Evolutionary conservation across 2,888 invertebrate genomes (phyloP).

Genomic region (Apodemia duryi): DNA sequence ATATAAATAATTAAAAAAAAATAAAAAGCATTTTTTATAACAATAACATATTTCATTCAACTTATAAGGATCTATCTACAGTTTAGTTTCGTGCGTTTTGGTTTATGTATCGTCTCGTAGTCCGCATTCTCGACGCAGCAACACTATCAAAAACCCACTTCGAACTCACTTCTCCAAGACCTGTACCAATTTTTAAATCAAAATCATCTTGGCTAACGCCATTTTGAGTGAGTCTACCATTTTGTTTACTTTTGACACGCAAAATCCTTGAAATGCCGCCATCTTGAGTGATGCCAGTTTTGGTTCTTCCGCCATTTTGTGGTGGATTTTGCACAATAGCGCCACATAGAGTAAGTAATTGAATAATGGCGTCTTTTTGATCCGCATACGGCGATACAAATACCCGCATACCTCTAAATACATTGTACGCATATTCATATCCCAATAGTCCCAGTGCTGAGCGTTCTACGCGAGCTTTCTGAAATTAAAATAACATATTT

Average conservation of each 20-base stretch:
- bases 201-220: slow-evolving; percentile 30
- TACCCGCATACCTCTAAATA: slow-evolving; percentile 56
- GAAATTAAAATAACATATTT: slow-evolving; percentile 31
- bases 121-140: slow-evolving; percentile 53
- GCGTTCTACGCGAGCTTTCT: slow-evolving; percentile 65
- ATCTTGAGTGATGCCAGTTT: slow-evolving; percentile 32
- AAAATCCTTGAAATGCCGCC: slow-evolving; percentile 21
- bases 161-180: slow-evolving; percentile 45
- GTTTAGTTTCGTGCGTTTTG: slow-evolving; percentile 23
- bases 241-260: slow-evolving; percentile 17
- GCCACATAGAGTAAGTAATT: slow-evolving; percentile 55
- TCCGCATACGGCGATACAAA: slow-evolving; percentile 40
- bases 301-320: slow-evolving; percentile 30
- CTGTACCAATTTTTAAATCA: slow-evolving; percentile 48
- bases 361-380: slow-evolving; percentile 45
- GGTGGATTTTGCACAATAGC: slow-evolving; percentile 37
- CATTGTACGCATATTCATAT: slow-evolving; percentile 58
- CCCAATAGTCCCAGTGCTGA: slow-evolving; percentile 44
- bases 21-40: background rate
- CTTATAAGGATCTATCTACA: background rate
- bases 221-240: slow-evolving; percentile 31
- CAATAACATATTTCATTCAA: slow-evolving; percentile 7
- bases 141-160: slow-evolving; percentile 71
- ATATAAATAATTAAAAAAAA: background rate
- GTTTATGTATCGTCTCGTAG: slow-evolving; percentile 48